phyloP scores from a whole-genome alignment of 2,797 vertebrate genomes.

The Pseudochaenichthys georgianus region DNA sequence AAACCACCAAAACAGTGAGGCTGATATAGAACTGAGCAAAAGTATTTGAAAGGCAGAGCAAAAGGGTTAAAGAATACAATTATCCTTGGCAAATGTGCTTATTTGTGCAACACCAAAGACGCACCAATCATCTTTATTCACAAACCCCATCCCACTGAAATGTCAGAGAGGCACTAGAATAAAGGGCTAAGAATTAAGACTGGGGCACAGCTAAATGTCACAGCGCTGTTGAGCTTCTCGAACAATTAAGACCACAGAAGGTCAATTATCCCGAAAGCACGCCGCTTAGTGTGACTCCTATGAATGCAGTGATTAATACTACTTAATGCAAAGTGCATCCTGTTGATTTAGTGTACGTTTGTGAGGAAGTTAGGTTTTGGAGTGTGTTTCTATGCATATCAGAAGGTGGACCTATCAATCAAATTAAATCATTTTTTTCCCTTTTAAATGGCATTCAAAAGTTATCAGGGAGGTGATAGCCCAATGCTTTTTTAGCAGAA shows the following conservation, averaged over 20 bases:
- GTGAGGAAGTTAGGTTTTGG: slow-evolving; percentile 27
- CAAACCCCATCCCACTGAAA: slow-evolving; percentile 67
- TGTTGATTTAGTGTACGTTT: slow-evolving; percentile 41
- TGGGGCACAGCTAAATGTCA: slow-evolving; percentile 79
- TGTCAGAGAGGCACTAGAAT: slow-evolving; percentile 77
- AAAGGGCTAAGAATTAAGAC: slow-evolving; percentile 75
- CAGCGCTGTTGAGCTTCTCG: slow-evolving; percentile 68
- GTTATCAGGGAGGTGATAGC: slow-evolving; percentile 33
- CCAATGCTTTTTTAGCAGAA: slow-evolving; percentile 4
- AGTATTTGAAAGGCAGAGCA: not conserved
- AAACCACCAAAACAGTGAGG: not conserved
- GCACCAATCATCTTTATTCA: slow-evolving; percentile 54
- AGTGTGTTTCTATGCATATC: slow-evolving; percentile 44
- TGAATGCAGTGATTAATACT: slow-evolving; percentile 72
- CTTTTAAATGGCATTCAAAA: slow-evolving; percentile 51
- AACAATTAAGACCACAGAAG: slow-evolving; percentile 82
- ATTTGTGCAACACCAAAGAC: slow-evolving; percentile 64
- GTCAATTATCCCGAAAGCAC: slow-evolving; percentile 74
- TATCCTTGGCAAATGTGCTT: slow-evolving; percentile 46
- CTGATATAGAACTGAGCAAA: slow-evolving; percentile 7
- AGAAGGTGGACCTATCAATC: slow-evolving; percentile 41
- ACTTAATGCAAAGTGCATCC: slow-evolving; percentile 70
- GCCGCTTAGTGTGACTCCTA: slow-evolving; percentile 58
- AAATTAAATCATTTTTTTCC: slow-evolving; percentile 26
- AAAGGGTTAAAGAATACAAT: slow-evolving; percentile 36